A percentile compares a stretch with the other conserved stretches of the same genome.
These are phyloP conservation scores for Dicranocentrus wangi DNA, from an alignment of 2,888 invertebrate species.

Conservation along the genomic window DNA sequence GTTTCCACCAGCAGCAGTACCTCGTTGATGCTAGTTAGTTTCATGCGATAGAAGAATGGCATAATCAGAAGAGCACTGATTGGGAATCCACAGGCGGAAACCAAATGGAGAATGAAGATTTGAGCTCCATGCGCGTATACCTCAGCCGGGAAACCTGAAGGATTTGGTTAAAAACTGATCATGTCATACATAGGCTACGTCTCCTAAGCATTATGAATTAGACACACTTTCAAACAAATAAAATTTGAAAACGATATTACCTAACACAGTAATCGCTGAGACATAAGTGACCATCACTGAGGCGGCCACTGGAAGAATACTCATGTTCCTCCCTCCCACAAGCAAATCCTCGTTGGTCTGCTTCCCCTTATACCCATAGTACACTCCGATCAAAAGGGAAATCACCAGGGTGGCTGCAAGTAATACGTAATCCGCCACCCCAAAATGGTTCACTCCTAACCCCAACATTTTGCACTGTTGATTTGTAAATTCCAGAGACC, in stretches of 20 bases:
- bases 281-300: slow-evolving; percentile 64
- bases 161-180: neutral
- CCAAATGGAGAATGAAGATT: slow-evolving; percentile 67
- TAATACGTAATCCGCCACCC: slow-evolving; percentile 65
- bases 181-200: neutral
- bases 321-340: slow-evolving; percentile 61
- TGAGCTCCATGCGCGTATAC: slow-evolving; percentile 67
- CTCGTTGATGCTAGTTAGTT: slow-evolving; percentile 69
- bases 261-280: slow-evolving; percentile 59
- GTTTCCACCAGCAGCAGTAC: slow-evolving; percentile 25
- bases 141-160: slow-evolving; percentile 68
- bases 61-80: slow-evolving; percentile 66
- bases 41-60: slow-evolving; percentile 68
- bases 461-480: slow-evolving; percentile 11
- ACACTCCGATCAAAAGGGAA: slow-evolving; percentile 67
- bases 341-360: slow-evolving; percentile 62
- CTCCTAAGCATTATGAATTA: too few relatives aligned
- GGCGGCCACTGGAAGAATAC: slow-evolving; percentile 56
- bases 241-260: slow-evolving; percentile 5
- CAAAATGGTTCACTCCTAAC: slow-evolving; percentile 65
- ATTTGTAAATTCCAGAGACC: neutral
- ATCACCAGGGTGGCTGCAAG: slow-evolving; percentile 62
- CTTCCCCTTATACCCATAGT: slow-evolving; percentile 61
- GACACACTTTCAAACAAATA: neutral
- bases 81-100: slow-evolving; percentile 65